These are phyloP conservation scores for Alca torda DNA, from an alignment of 2,797 vertebrate species.

Conservation along the genomic window DNA sequence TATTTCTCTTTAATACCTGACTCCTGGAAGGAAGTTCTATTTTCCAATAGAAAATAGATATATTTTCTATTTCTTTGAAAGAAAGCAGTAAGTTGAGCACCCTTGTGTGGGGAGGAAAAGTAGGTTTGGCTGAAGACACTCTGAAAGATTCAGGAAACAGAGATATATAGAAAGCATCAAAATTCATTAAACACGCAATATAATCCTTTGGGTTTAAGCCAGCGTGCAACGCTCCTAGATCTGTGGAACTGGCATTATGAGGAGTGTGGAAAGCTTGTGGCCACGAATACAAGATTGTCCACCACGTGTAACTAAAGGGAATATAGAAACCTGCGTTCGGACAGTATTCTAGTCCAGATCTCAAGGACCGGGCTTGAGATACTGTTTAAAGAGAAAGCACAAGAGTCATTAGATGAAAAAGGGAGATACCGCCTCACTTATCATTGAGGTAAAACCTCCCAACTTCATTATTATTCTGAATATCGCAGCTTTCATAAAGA, in stretches of 20 bases:
- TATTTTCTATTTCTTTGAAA: not conserved
- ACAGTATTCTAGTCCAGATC: not conserved
- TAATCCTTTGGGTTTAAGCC: not conserved
- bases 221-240: not conserved
- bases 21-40: not conserved
- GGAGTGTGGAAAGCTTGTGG: not conserved
- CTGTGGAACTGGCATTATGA: not conserved
- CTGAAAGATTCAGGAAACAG: not conserved
- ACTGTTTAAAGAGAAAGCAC: not conserved
- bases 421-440: not conserved
- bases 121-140: not conserved
- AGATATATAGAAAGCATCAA: not conserved
- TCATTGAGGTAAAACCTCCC: not conserved
- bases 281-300: not conserved
- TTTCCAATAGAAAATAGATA: too few species aligned
- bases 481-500: not conserved
- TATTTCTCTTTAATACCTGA: not conserved
- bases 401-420: not conserved
- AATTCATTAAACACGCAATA: not conserved
- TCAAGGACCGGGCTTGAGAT: not conserved
- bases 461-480: not conserved
- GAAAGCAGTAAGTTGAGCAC: not conserved
- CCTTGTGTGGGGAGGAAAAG: not conserved
- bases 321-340: not conserved
- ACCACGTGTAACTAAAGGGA: not conserved